These are phyloP conservation scores for Salticus scenicus DNA, from an alignment of 2,888 invertebrate species.

Conservation along the genomic window DNA sequence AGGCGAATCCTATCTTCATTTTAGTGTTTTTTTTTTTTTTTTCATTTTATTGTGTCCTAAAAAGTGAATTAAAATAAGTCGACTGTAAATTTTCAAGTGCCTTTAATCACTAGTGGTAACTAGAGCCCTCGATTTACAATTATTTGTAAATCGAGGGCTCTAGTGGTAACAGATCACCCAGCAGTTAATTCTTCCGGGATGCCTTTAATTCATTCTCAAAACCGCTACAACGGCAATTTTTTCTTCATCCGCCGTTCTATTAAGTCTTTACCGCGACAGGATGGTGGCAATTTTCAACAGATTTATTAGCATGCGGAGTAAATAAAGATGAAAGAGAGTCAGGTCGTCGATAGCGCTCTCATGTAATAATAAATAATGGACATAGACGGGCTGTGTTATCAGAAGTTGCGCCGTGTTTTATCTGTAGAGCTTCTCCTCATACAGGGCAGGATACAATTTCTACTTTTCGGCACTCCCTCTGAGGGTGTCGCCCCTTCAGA, in stretches of 20 bases:
- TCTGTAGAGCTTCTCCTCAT: neutral
- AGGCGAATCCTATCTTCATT: too few species aligned
- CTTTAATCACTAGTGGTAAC: too few species aligned
- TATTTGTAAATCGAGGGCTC: too few species aligned
- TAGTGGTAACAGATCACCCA: too few species aligned
- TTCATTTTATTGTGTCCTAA: too few species aligned
- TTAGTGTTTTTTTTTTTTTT: too few species aligned
- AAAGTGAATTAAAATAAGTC: too few species aligned
- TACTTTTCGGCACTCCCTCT: slow-evolving; percentile 6
- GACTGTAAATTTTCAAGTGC: too few species aligned
- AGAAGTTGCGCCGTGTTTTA: neutral
- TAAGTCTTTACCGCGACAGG: neutral
- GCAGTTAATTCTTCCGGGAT: too few species aligned
- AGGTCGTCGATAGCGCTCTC: neutral
- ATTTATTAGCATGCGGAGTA: neutral
- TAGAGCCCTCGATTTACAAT: too few species aligned
- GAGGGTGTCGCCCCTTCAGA: neutral
- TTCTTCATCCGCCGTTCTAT: neutral
- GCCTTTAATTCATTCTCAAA: too few species aligned
- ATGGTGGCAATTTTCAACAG: neutral
- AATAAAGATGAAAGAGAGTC: neutral
- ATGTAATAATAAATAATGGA: slow-evolving; percentile 8
- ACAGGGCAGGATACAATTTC: neutral
- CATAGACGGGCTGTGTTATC: neutral
- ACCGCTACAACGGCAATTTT: neutral